Percentiles rank a stretch among this genome's conserved stretches.
Evolutionary conservation across 2,888 invertebrate genomes (phyloP).

Genomic region (Bombyx huttoni): DNA sequence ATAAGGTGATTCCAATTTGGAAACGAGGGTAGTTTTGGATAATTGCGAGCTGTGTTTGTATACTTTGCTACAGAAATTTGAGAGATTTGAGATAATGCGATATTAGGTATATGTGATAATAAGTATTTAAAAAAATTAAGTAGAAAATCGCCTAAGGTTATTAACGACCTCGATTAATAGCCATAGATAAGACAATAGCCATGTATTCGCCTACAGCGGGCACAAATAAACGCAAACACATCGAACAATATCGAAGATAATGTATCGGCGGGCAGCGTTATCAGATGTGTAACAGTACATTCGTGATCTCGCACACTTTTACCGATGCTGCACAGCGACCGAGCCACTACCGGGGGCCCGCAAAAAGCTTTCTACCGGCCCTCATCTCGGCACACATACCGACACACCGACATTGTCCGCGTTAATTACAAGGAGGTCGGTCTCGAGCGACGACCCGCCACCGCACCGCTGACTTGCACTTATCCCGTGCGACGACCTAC

Average conservation of each 20-base stretch:
- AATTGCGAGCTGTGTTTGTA: too few species aligned
- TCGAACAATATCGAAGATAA: constrained; percentile 47
- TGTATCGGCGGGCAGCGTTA: constrained; percentile 37
- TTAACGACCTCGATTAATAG: constrained; percentile 16
- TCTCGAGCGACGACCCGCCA: constrained; percentile 17
- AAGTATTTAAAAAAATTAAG: background rate
- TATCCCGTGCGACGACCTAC: constrained; percentile 50
- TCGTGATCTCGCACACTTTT: constrained; percentile 27
- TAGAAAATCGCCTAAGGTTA: background rate
- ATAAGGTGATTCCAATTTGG: too few species aligned
- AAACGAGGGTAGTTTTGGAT: too few species aligned
- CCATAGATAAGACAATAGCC: constrained; percentile 46
- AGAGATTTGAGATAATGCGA: background rate
- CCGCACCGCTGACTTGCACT: constrained; percentile 15
- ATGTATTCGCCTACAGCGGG: constrained; percentile 32
- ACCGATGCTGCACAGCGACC: constrained; percentile 21
- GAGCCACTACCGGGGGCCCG: constrained; percentile 7
- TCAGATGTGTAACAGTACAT: constrained; percentile 45
- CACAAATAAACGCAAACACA: constrained; percentile 24
- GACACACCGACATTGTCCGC: constrained; percentile 25
- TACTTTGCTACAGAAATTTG: too few species aligned
- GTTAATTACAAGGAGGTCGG: constrained; percentile 30
- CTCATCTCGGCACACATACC: constrained; percentile 34
- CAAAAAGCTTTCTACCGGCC: constrained; percentile 40
- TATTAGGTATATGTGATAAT: background rate